Base-by-base conservation (phyloP, 2,888 invertebrate genomes). In the Cephus runcator region DNA sequence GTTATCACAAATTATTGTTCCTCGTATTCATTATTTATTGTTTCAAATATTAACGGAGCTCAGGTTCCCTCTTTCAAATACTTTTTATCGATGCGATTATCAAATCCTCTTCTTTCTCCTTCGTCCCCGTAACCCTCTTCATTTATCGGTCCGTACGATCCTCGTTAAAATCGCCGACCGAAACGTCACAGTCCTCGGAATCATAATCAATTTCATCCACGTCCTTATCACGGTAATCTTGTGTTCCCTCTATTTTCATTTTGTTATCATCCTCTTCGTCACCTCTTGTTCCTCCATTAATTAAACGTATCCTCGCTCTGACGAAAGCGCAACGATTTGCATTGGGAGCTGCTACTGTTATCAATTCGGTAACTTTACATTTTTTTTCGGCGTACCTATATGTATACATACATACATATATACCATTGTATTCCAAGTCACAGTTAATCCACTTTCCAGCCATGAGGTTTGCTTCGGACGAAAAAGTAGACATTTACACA, bases 1-100 rank as follows among this genome's bases (percentile, higher is more conserved):
- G 84, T 89, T 91, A 91, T 91, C 90, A 91, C 91, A 91, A 91
- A 90, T 91, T 90, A 90, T 90, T 90, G 90, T 90, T 91, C 90
- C 88, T 89, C 86, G 88, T 89, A 88, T 87, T 87, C 77, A 76
- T 82, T 77, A 69, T 69, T 68, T 35, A 69, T 77, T 77, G 71
- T 78, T 78, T 78, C 83, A 81, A 86, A 84, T 87, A 83, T 87
- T 83, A 86, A 87, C 83, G 81, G 83, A 85, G 85, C 84, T 87
- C 81, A 83, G 79, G 83, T 84, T 82, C 77, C 83, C 83, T 40
- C 40, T 82, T 84, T 83, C 77, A 81, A 82, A 86, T 86, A 85
- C 83, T 86, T 84, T 83, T 77, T 83, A 83, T 88, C 80, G 79
- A 85, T 86, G 86, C 83, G 82, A 84, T 86, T 81, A 83, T 81